phyloP scores from a whole-genome alignment of 2,797 vertebrate genomes.

The Synanceia verrucosa region DNA sequence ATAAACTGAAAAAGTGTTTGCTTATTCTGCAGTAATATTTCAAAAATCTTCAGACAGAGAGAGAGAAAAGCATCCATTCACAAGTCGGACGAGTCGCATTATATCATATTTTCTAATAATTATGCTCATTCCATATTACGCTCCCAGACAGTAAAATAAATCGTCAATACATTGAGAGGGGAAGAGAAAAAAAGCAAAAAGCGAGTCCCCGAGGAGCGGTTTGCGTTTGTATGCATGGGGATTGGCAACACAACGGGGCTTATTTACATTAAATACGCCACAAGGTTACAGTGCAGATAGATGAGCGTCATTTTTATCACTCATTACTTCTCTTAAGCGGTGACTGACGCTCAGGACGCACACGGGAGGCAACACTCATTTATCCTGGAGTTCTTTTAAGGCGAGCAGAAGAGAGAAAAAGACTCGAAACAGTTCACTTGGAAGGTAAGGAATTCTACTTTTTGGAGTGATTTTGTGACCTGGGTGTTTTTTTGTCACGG shows the following conservation, averaged over 20 bases:
- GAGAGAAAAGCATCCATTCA: conserved; percentile 55
- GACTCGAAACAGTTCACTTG: conserved; percentile 88
- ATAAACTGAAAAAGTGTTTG: conserved; percentile 78
- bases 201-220: conserved; percentile 89
- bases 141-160: conserved; percentile 90
- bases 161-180: conserved; percentile 84
- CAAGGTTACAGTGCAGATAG: conserved; percentile 99
- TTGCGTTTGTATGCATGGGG: conserved; percentile 88
- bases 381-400: conserved; percentile 89
- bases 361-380: conserved; percentile 83
- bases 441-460: conserved; percentile 89
- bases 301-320: conserved; percentile 98
- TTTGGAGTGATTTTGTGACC: conserved; percentile 60
- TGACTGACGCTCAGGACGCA: conserved; percentile 91
- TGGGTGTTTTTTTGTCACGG: conserved; percentile 68
- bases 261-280: conserved; percentile 99
- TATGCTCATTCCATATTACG: conserved; percentile 86
- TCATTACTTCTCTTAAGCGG: conserved; percentile 98
- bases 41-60: no score
- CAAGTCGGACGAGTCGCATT: conserved; percentile 78
- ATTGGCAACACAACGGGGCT: conserved; percentile 97
- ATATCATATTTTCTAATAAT: conserved; percentile 94
- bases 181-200: conserved; percentile 68
- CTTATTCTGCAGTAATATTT: conserved; percentile 37
- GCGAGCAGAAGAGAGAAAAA: conserved; percentile 77